phyloP scores from a whole-genome alignment of 2,797 vertebrate genomes.

The Phaenicophaeus curvirostris region DNA sequence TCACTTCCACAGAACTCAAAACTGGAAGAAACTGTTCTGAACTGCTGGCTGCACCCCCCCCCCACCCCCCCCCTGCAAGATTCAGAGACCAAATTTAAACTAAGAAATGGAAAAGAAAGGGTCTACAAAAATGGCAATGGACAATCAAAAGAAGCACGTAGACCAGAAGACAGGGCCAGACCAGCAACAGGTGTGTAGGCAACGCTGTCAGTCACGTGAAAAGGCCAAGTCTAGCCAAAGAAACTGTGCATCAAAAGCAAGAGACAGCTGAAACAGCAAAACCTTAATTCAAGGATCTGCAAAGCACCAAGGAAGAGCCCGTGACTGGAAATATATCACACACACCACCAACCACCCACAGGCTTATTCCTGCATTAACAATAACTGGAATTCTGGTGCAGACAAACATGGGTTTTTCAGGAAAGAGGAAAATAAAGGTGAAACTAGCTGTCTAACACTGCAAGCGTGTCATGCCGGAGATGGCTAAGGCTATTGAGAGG shows the following conservation, averaged over 20 bases:
- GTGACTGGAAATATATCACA: not conserved
- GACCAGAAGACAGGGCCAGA: not conserved
- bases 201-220: not conserved
- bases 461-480: not conserved
- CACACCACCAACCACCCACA: rapidly evolving
- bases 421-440: not conserved
- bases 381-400: not conserved
- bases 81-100: not conserved
- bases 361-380: not conserved
- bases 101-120: not conserved
- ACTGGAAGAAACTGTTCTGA: too few species aligned
- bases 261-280: not conserved
- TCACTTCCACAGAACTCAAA: too few species aligned
- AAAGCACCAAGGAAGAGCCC: not conserved
- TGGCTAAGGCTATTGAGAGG: not conserved
- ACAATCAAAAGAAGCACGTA: not conserved
- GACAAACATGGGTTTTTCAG: not conserved
- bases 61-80: too few species aligned
- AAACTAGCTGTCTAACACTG: not conserved
- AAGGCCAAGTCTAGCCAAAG: not conserved
- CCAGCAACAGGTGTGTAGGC: not conserved
- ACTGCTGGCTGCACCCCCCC: too few species aligned
- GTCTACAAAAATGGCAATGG: not conserved
- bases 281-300: not conserved
- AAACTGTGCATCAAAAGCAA: not conserved